phyloP scores from a whole-genome alignment of 2,888 invertebrate species.

The Loripinus fragilis region DNA sequence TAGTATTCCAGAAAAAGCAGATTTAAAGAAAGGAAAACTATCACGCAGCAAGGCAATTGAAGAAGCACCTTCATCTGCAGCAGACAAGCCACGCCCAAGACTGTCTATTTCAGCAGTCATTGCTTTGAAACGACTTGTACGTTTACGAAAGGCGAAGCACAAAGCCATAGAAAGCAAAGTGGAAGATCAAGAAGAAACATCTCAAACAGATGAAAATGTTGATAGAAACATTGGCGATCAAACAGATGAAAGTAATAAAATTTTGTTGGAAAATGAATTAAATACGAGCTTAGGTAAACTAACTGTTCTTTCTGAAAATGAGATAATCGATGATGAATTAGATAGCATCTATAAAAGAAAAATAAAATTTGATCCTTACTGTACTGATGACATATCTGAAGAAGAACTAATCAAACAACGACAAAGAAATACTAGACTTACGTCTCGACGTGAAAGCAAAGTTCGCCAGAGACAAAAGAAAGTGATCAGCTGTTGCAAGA shows the following conservation, averaged over 20 bases:
- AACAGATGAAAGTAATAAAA: slow-evolving; percentile 34
- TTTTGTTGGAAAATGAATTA: slow-evolving; percentile 74
- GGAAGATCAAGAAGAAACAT: slow-evolving; percentile 18
- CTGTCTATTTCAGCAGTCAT: slow-evolving; percentile 59
- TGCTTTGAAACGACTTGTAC: slow-evolving; percentile 47
- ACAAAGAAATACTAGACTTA: slow-evolving; percentile 59
- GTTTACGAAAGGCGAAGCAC: slow-evolving; percentile 52
- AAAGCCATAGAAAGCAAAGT: slow-evolving; percentile 29
- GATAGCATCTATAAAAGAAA: slow-evolving; percentile 66
- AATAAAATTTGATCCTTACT: slow-evolving; percentile 67
- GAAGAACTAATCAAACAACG: slow-evolving; percentile 68
- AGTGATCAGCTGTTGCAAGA: slow-evolving; percentile 82
- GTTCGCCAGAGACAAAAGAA: slow-evolving; percentile 74
- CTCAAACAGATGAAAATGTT: slow-evolving; percentile 22
- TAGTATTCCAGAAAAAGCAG: not conserved
- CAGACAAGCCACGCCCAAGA: slow-evolving; percentile 36
- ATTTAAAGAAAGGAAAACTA: not conserved
- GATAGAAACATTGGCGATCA: not conserved
- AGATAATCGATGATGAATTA: slow-evolving; percentile 69
- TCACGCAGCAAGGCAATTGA: not conserved
- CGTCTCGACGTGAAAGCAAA: slow-evolving; percentile 74
- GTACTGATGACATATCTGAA: slow-evolving; percentile 66
- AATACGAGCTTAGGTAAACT: slow-evolving; percentile 71
- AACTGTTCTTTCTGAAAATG: slow-evolving; percentile 66
- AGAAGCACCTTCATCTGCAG: not conserved